These are phyloP conservation scores for Caenorhabditis tropicalis DNA, from an alignment of 1,140 invertebrate species.

Conservation along the genomic window DNA sequence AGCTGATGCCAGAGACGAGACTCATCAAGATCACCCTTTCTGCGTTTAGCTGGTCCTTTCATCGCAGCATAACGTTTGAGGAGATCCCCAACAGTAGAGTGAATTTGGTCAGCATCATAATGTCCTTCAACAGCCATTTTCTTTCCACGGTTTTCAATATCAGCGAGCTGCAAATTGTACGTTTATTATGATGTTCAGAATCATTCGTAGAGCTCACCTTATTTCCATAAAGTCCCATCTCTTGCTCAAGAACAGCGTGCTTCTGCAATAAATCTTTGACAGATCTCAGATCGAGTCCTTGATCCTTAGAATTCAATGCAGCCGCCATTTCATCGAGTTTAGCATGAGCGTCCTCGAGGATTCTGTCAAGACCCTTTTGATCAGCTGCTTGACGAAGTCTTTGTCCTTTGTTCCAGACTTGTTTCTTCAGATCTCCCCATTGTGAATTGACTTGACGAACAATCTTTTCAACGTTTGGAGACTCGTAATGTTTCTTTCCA, in stretches of 20 bases:
- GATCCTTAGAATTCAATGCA: constrained; percentile 79
- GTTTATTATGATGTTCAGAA: background rate
- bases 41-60: constrained; percentile 70
- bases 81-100: constrained; percentile 76
- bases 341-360: constrained; percentile 80
- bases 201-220: constrained; percentile 75
- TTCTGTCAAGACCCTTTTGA: constrained; percentile 76
- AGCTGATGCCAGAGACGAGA: constrained; percentile 89
- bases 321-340: constrained; percentile 79
- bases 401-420: constrained; percentile 82
- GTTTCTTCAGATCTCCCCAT: constrained; percentile 52
- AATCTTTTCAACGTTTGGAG: constrained; percentile 78
- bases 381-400: constrained; percentile 81
- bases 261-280: constrained; percentile 87
- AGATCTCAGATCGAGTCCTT: constrained; percentile 82
- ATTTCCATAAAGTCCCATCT: constrained; percentile 81
- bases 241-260: constrained; percentile 83
- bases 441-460: constrained; percentile 73
- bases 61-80: constrained; percentile 49
- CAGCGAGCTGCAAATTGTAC: constrained; percentile 19
- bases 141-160: constrained; percentile 76
- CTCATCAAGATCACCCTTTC: constrained; percentile 78
- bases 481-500: constrained; percentile 79
- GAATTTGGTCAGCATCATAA: constrained; percentile 87
- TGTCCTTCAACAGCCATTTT: constrained; percentile 90